These are phyloP conservation scores for Vollenhovia emeryi DNA, from an alignment of 1,140 invertebrate genomes.

Conservation along the genomic window DNA sequence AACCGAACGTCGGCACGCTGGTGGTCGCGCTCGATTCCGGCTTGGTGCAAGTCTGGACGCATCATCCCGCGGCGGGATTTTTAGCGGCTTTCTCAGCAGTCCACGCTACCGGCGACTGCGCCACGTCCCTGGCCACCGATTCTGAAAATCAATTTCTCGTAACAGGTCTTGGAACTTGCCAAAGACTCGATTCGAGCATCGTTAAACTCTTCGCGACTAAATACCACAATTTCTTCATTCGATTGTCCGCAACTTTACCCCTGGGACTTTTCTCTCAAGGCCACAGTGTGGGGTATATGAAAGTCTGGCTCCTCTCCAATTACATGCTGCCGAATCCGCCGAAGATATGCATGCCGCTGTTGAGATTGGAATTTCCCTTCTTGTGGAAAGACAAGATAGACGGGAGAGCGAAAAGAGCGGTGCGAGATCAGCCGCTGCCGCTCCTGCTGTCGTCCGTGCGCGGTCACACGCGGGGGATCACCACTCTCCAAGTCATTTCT, in stretches of 20 bases:
- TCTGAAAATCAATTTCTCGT: slow-evolving; percentile 88
- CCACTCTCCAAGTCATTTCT: slow-evolving; percentile 75
- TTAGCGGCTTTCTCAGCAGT: slow-evolving; percentile 88
- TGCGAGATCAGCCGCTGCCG: slow-evolving; percentile 87
- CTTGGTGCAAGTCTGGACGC: slow-evolving; percentile 89
- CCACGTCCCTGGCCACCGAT: slow-evolving; percentile 88
- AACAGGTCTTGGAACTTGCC: slow-evolving; percentile 83
- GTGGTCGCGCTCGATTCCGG: slow-evolving; percentile 89
- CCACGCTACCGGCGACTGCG: slow-evolving; percentile 89
- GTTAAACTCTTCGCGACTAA: not conserved
- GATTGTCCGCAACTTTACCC: not conserved
- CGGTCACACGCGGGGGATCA: slow-evolving; percentile 75
- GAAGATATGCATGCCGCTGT: slow-evolving; percentile 85
- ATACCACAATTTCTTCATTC: not conserved
- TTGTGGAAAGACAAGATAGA: slow-evolving; percentile 87
- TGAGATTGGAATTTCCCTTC: slow-evolving; percentile 90
- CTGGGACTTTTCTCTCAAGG: slow-evolving; percentile 73
- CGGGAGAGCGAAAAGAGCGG: slow-evolving; percentile 88
- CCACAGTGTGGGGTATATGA: slow-evolving; percentile 89
- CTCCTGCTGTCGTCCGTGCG: slow-evolving; percentile 85
- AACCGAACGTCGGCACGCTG: slow-evolving; percentile 87
- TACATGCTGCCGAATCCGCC: slow-evolving; percentile 80
- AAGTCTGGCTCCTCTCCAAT: slow-evolving; percentile 90
- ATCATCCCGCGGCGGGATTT: slow-evolving; percentile 89
- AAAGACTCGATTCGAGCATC: not conserved